A percentile compares a stretch with the other conserved stretches of the same genome.
Conservation (phyloP, 2,113 vertebrate species). For the Dromiciops gliroides region DNA sequence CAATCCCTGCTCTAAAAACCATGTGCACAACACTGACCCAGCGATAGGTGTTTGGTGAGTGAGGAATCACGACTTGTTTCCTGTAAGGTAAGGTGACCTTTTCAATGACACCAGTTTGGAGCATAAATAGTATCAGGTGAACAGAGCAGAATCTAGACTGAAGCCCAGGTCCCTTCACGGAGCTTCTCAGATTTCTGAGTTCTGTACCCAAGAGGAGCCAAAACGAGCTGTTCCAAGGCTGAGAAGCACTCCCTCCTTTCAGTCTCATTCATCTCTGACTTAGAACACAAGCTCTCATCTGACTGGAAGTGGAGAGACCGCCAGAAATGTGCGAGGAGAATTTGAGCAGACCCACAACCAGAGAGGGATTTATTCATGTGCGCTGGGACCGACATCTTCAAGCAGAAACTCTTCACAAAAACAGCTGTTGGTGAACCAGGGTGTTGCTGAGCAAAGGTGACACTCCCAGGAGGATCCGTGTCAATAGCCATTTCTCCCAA, state of each 20-base stretch:
- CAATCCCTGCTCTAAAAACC: neutral
- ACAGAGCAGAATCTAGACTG: slow-evolving; percentile 78
- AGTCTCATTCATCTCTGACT: neutral
- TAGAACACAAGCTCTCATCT: neutral
- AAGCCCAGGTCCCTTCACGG: slow-evolving; percentile 78
- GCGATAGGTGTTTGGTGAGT: neutral
- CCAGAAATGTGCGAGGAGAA: neutral
- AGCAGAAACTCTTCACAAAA: slow-evolving; percentile 76
- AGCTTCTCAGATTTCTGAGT: slow-evolving; percentile 66
- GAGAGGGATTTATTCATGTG: slow-evolving; percentile 65
- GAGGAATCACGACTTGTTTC: neutral
- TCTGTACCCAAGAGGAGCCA: neutral
- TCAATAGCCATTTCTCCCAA: slow-evolving; percentile 67
- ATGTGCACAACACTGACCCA: neutral
- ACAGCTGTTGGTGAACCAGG: slow-evolving; percentile 78
- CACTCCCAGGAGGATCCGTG: slow-evolving; percentile 72
- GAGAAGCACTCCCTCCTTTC: neutral
- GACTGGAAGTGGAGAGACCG: neutral
- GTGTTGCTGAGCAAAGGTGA: slow-evolving; percentile 78
- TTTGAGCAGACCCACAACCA: slow-evolving; percentile 61
- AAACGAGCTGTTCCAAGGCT: slow-evolving; percentile 36
- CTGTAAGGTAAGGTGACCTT: neutral
- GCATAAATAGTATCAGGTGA: slow-evolving; percentile 81
- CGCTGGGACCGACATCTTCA: slow-evolving; percentile 74
- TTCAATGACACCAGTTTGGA: slow-evolving; percentile 63